Conservation (phyloP, 2,113 vertebrate genomes). For the Pygoscelis antarcticus region DNA sequence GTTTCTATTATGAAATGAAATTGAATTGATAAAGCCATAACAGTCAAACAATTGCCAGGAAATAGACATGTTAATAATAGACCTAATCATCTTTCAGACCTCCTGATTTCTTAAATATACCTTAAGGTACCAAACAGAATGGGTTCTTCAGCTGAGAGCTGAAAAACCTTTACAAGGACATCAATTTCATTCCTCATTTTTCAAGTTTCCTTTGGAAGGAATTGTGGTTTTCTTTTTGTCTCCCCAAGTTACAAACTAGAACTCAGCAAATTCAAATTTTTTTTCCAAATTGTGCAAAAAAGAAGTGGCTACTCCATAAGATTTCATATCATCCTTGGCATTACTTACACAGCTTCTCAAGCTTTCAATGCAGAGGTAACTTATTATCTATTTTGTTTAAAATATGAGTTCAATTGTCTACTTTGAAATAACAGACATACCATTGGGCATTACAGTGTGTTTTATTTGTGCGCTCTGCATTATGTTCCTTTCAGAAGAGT, state of each 20-base stretch:
- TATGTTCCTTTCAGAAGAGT: neutral
- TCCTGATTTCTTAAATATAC: neutral
- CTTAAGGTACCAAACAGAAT: neutral
- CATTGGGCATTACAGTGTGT: neutral
- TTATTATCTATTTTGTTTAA: neutral
- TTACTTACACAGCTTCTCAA: neutral
- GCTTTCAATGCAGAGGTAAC: neutral
- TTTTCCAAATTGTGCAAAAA: neutral
- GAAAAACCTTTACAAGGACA: neutral
- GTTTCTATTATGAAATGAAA: neutral
- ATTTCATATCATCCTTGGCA: neutral
- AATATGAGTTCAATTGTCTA: neutral
- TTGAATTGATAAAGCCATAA: slow-evolving; percentile 18
- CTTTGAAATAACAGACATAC: neutral
- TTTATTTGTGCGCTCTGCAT: neutral
- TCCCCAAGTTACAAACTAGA: neutral
- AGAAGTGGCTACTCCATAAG: neutral
- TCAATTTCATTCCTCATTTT: neutral
- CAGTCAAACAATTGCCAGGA: slow-evolving; percentile 3
- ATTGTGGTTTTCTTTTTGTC: neutral
- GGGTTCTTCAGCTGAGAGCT: neutral
- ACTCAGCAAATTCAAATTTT: neutral
- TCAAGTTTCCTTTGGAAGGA: neutral
- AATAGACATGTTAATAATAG: neutral
- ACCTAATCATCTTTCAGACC: neutral